Base-by-base conservation (phyloP, 2,888 invertebrate species). In the Chaetogeoica ovagalla region DNA sequence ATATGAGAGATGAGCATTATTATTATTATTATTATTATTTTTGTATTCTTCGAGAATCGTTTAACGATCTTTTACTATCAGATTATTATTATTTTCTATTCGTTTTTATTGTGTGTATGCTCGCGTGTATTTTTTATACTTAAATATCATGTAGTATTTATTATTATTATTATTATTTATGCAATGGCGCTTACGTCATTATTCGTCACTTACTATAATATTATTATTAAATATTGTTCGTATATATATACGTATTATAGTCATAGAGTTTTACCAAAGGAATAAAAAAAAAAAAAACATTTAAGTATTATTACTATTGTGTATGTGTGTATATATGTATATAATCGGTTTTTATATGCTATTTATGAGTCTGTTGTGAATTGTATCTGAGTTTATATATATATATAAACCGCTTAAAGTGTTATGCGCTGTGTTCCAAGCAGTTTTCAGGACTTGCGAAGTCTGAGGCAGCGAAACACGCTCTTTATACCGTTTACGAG, bases 81-180 rank as follows among this genome's bases (percentile, higher is more conserved):
- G 39, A 59, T 19, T 66, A 57, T 57, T 37, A 37, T n/a, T 71
- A 30, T 9, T 43, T 43, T 43, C 9, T 43, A 43, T 43, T 3
- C 6, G 2, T 11, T 63, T n/a, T 74, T 39, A 15, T 52, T 39
- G 21, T 57, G 21, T 57, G 43, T 65, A 19, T 39, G 55, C 65
- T 68, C 13, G 23, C 43, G 59, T 75, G 66, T 48, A 68, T 76
- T 76, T 76, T 76, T 68, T 76, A 68, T 76, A 68, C 59, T 76
- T 76, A n/a, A 74, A 66, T 68, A 76, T 68, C 59, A 4, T 59
- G 57, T 66, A 59, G 23, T 66, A 23, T 11, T 57, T 65, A 52
- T 74, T 39, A 37, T 74, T 69, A 39, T 39, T 39, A 39, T 39
- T 43, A 43, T 43, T 48, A 8, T 57, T 43, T 19, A 43, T 21